Evolutionary conservation across 1,140 invertebrate species (phyloP), one percentile per base, ranked within the genome.

Genomic region (Scaptomyza pallida): DNA sequence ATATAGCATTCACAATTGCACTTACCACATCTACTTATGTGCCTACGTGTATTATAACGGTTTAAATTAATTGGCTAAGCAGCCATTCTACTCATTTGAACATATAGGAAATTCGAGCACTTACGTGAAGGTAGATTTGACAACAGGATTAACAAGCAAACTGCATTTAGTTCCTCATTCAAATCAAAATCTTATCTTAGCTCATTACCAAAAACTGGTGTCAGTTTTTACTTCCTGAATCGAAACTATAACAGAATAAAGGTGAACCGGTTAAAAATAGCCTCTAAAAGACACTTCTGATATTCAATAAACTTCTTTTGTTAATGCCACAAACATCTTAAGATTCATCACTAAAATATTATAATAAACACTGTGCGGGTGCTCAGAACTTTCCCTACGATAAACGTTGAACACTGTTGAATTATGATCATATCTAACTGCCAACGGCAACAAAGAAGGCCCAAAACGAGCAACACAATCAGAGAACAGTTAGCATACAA

Each of bases 401-500:
- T 81, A 78, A 81, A 64, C 72, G 79, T 75, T 76, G 61, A 59
- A 51, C 75, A 75, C 57, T 72, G 8, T 23, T 62, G 70, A 75
- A 71, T 60, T 67, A 83, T 41, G 71, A 83, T 78, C 26, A 37
- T 54, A 83, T 75, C 75, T 77, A 37, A 47, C 44, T 21, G 62
- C 62, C 48, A 56, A 15, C 6, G 55, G 62, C 57, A 48, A 48
- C 64, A 61, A 19, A 48, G 37, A 10, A 6, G 2, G 10, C 5
- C 59, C 19, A 2, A 21, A 21, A n/a, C 21, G 21, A 26, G 23
- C 5, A 33, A 21, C 12, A 68, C 50, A 72, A 82, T 72, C 67
- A 52, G 65, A 56, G 59, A 57, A 74, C 79, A 83, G 80, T 85
- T 85, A 79, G 33, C 57, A 45, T n/a, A 44, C 72, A 75, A 83